A percentile compares a stretch with the other conserved stretches of the same genome.
phyloP scores from a whole-genome alignment of 2,888 invertebrate genomes.

The Calameuta filiformis region DNA sequence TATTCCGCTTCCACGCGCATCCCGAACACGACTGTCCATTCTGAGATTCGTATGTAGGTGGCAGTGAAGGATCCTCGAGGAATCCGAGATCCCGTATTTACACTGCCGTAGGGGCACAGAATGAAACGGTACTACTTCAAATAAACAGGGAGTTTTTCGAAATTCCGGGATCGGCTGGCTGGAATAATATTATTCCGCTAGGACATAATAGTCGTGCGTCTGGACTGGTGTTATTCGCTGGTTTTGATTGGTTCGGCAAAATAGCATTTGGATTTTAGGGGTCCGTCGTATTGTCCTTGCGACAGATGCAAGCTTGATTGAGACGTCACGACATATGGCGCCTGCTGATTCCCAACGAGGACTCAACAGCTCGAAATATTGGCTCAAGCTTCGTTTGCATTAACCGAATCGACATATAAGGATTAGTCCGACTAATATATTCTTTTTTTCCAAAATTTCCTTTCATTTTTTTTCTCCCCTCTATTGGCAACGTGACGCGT shows the following conservation, averaged over 20 bases:
- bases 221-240: neutral
- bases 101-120: slow-evolving; percentile 10
- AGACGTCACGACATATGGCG: slow-evolving; percentile 41
- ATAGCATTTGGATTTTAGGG: neutral
- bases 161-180: slow-evolving; percentile 41
- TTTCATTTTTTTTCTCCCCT: neutral
- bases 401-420: neutral
- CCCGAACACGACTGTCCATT: neutral
- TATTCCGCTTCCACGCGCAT: neutral
- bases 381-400: neutral
- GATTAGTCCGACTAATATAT: neutral
- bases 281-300: slow-evolving; percentile 12
- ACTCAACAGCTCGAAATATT: neutral
- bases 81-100: slow-evolving; percentile 1
- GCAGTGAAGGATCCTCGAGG: neutral
- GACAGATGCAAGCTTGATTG: slow-evolving; percentile 42
- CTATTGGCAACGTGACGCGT: neutral
- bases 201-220: neutral
- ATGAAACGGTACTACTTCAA: slow-evolving; percentile 27
- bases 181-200: slow-evolving; percentile 48
- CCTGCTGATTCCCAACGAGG: slow-evolving; percentile 2
- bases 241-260: neutral
- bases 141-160: slow-evolving; percentile 35
- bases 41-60: neutral
- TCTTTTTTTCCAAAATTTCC: neutral